Percentiles rank a stretch among this genome's conserved stretches.
phyloP scores from a whole-genome alignment of 2,888 invertebrate species.

The Halocaridina rubra region DNA sequence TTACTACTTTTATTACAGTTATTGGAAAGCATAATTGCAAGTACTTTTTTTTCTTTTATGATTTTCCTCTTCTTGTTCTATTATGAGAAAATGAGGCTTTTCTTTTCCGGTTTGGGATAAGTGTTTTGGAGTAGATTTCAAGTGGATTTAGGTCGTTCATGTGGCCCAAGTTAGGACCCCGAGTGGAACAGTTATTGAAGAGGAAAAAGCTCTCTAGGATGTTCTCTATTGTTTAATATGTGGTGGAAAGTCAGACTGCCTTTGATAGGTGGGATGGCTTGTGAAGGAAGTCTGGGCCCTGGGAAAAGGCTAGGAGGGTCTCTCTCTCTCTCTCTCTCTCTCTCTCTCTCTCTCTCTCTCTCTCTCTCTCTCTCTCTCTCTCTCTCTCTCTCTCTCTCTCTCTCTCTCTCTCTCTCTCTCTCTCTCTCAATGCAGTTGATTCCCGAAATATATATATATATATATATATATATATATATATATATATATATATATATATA shows the following conservation, averaged over 20 bases:
- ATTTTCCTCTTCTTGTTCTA: no score
- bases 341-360: neutral
- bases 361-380: neutral
- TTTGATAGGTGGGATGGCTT: neutral
- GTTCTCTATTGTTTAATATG: neutral
- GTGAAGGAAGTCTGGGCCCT: neutral
- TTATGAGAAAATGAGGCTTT: no score
- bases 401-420: neutral
- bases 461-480: slow-evolving; percentile 6
- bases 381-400: neutral
- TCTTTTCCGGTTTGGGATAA: neutral
- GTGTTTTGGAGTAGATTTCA: neutral
- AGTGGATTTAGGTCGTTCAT: neutral
- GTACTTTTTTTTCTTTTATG: no score
- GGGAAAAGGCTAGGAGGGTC: no score
- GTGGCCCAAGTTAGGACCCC: neutral
- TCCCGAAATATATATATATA: neutral
- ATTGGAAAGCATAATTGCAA: no score
- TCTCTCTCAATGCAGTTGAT: neutral
- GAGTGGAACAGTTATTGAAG: neutral
- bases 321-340: neutral
- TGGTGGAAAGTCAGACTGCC: neutral
- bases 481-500: slow-evolving; percentile 11
- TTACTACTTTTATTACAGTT: no score
- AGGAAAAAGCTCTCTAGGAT: no score